Evolutionary conservation across 2,113 vertebrate genomes (phyloP), one percentile per base, ranked within the genome.

Genomic region (Girardinichthys multiradiatus): DNA sequence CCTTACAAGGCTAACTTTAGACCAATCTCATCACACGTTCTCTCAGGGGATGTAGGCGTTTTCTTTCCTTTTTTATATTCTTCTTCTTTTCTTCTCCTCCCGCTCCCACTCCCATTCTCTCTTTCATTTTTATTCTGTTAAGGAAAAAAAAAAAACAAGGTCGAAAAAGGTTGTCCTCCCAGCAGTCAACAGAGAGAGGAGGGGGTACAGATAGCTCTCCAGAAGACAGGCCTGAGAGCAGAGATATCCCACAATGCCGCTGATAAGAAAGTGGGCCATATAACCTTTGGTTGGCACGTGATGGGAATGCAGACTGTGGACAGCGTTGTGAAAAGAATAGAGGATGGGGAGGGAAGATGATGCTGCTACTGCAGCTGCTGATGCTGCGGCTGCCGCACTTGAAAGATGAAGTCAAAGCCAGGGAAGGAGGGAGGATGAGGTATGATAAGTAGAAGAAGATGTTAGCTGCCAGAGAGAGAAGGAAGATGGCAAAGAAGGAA

Each of bases 221-320:
- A 93, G 93, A 86, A 89, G 93, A 90, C 76, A 90, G 58, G 68
- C 80, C 83, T 86, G 90, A 87, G 66, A 89, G 91, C 70, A 1
- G 90, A 92, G 90, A 93, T 92, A 92, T 94, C 94, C 95, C 94
- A 95, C 85, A 90, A 95, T 86, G 95, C 91, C 69, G 91, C 94
- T 92, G 96, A 97, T 97, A 96, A 96, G 93, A 89, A 92, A 90
- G 64, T 94, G 77, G 93, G 94, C 94, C 93, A 84, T 92, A 92
- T 89, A 92, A 92, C 92, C 95, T 89, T 91, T 70, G 72, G 76
- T 90, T 80, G 24, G 91, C 87, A 86, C 94, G 94, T 96, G 96
- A 94, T 54, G 68, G 77, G 96, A 95, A 96, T 95, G 73, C 93
- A 82, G 92, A 95, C 92, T 76, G 82, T 39, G 71, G 91, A 94